Conservation (phyloP, 2,797 vertebrate species). For the Sylvia borin region DNA sequence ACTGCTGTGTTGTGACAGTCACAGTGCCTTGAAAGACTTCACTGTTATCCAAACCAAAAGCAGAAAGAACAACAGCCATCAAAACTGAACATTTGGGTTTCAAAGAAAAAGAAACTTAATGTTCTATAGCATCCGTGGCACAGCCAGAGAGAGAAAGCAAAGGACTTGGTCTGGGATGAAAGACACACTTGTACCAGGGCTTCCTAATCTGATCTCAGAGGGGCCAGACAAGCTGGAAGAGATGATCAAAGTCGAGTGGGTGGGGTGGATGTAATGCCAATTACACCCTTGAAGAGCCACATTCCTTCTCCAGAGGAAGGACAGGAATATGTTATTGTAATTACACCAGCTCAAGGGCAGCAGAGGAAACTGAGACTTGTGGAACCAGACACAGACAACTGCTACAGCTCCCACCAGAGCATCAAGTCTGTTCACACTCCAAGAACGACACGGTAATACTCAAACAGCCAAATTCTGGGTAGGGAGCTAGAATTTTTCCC, state of each 20-base stretch:
- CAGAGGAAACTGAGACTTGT: neutral
- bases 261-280: neutral
- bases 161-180: slow-evolving; percentile 3
- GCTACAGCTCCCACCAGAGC: neutral
- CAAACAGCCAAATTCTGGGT: neutral
- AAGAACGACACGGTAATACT: neutral
- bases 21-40: neutral
- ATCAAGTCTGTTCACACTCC: neutral
- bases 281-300: neutral
- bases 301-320: slow-evolving; percentile 27
- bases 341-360: neutral
- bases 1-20: neutral
- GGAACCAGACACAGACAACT: neutral
- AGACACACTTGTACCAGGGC: neutral
- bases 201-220: slow-evolving; percentile 17
- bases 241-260: neutral
- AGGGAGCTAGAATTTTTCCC: neutral
- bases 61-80: neutral
- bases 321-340: neutral
- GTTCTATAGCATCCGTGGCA: neutral
- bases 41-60: neutral
- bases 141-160: neutral
- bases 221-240: slow-evolving; percentile 24
- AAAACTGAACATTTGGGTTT: neutral
- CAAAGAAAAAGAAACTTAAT: neutral